These are phyloP conservation scores for Platygyra sinensis DNA, from an alignment of 64 coral and sea anemone genomes.

Conservation along the genomic window DNA sequence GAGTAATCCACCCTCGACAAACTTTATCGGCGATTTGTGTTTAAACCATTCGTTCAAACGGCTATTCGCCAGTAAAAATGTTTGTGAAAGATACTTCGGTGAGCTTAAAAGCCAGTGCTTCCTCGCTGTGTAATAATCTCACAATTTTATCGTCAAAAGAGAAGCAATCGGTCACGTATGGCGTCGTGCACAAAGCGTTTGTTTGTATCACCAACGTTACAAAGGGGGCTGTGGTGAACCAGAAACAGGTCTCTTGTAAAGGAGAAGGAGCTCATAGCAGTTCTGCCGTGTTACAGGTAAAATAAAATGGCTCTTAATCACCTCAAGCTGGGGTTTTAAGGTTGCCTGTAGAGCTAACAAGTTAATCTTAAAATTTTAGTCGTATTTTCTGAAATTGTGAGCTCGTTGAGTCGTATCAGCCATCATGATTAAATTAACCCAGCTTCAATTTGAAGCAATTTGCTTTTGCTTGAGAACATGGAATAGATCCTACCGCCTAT, in stretches of 20 bases:
- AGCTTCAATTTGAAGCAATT: no score
- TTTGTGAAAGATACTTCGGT: constrained; percentile 45
- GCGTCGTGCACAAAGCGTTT: constrained; percentile 92
- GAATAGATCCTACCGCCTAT: no score
- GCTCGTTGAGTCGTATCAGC: no score
- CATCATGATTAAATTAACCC: no score
- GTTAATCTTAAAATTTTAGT: no score
- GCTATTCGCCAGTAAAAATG: constrained; percentile 15
- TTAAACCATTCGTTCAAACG: neutral
- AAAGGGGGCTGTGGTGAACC: constrained; percentile 67
- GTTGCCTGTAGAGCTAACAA: no score
- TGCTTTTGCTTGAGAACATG: no score
- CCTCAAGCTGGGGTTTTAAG: neutral
- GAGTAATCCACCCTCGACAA: neutral
- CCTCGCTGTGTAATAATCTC: constrained; percentile 81
- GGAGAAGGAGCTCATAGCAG: constrained; percentile 92
- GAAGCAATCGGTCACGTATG: constrained; percentile 71
- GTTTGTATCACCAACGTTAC: constrained; percentile 91
- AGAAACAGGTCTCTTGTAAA: constrained; percentile 87
- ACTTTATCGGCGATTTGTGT: neutral
- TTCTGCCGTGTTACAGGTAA: constrained; percentile 83
- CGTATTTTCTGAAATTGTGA: no score
- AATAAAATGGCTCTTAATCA: neutral
- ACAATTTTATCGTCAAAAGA: constrained; percentile 72
- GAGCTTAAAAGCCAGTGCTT: constrained; percentile 79